Conservation (phyloP, 2,797 vertebrate genomes). For the Jordanella pulchra region DNA sequence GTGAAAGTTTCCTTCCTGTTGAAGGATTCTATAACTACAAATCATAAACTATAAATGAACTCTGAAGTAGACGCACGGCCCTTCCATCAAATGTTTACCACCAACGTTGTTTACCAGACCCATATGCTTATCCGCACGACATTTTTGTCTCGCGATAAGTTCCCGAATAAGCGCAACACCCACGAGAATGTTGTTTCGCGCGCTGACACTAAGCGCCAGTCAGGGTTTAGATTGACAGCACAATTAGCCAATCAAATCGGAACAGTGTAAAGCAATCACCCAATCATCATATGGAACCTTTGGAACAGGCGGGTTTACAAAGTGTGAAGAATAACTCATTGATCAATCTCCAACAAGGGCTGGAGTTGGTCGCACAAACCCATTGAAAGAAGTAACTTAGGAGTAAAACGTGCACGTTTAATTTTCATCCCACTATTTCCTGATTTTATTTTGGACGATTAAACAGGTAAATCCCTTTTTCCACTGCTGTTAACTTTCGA, state of each 20-base stretch:
- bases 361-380: constrained; percentile 54
- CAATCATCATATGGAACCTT: constrained; percentile 52
- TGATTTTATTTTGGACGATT: constrained; percentile 56
- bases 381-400: constrained; percentile 45
- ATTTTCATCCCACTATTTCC: constrained; percentile 46
- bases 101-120: constrained; percentile 47
- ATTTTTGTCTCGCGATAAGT: constrained; percentile 73
- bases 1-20: neutral
- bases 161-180: constrained; percentile 54
- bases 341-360: constrained; percentile 73
- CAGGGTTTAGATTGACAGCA: constrained; percentile 55
- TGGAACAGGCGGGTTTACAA: constrained; percentile 75
- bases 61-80: too few relatives aligned
- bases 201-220: constrained; percentile 80
- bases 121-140: constrained; percentile 30
- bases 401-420: constrained; percentile 49
- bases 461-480: constrained; percentile 67
- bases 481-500: constrained; percentile 38
- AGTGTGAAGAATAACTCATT: constrained; percentile 84
- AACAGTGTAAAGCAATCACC: neutral
- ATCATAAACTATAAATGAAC: constrained; percentile 15
- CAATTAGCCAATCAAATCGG: constrained; percentile 46
- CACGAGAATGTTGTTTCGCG: constrained; percentile 85
- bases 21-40: neutral
- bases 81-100: too few relatives aligned